phyloP scores from a whole-genome alignment of 2,797 vertebrate species.

The Leucoraja ocellata region DNA sequence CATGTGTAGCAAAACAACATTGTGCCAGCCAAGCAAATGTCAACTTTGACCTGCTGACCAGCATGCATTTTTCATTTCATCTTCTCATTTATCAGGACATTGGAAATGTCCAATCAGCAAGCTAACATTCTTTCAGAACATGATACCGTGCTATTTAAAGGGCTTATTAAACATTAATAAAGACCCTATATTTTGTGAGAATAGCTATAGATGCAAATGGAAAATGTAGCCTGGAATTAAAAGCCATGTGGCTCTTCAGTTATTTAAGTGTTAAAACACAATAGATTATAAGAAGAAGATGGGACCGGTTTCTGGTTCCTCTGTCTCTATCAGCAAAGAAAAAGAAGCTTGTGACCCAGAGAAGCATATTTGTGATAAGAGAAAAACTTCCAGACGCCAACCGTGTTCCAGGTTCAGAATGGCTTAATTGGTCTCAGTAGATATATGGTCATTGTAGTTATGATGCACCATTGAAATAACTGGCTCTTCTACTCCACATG shows the following conservation, averaged over 20 bases:
- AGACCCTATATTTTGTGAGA: background rate
- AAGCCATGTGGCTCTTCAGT: background rate
- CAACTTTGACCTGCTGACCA: background rate
- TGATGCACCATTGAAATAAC: background rate
- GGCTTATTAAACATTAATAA: background rate
- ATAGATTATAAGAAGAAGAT: background rate
- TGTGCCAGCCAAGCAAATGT: background rate
- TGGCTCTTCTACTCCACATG: background rate
- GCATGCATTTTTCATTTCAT: background rate
- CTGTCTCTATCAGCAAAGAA: background rate
- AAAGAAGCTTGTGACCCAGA: background rate
- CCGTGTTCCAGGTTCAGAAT: background rate
- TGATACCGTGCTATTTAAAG: background rate
- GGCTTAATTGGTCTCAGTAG: background rate
- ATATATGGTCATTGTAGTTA: background rate
- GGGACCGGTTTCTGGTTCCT: background rate
- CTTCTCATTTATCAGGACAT: background rate
- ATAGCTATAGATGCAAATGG: background rate
- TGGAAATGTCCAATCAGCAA: conserved; percentile 13
- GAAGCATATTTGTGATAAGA: background rate
- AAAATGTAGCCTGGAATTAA: conserved; percentile 15
- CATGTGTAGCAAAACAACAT: background rate
- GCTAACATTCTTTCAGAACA: conserved; percentile 7
- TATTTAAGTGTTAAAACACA: background rate
- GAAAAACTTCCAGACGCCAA: background rate